Conservation (phyloP, 2,797 vertebrate genomes). For the Triplophysa yarkandensis region DNA sequence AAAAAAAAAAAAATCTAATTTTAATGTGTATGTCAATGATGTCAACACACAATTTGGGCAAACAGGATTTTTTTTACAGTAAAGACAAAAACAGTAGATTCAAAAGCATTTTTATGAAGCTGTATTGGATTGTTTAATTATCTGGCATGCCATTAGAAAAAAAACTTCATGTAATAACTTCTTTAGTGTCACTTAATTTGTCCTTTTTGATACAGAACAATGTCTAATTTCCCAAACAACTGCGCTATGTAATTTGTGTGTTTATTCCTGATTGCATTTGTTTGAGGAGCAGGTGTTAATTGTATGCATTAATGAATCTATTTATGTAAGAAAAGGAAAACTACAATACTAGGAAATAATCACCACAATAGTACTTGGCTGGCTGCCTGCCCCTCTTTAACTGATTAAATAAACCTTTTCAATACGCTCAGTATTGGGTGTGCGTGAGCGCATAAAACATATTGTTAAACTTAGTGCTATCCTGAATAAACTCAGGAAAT, state of each 20-base stretch:
- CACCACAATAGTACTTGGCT: slow-evolving; percentile 14
- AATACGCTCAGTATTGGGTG: neutral
- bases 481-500: too few species aligned
- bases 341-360: slow-evolving; percentile 30
- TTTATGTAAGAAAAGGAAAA: slow-evolving; percentile 33
- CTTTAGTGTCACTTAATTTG: slow-evolving; percentile 42
- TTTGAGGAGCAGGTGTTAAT: slow-evolving; percentile 62
- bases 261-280: slow-evolving; percentile 64
- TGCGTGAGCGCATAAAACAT: neutral
- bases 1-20: too few species aligned
- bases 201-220: slow-evolving; percentile 44
- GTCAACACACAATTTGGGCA: neutral
- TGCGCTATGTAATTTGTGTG: slow-evolving; percentile 51
- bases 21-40: too few species aligned
- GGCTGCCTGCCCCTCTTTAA: slow-evolving; percentile 3
- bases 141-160: slow-evolving; percentile 27
- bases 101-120: neutral
- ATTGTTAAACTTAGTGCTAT: too few species aligned
- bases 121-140: slow-evolving; percentile 19
- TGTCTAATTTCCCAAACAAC: slow-evolving; percentile 38
- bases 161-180: too few species aligned
- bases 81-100: slow-evolving; percentile 4
- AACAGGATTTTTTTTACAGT: too few species aligned
- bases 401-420: slow-evolving; percentile 18
- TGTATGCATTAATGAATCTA: slow-evolving; percentile 60